These are phyloP conservation scores for human DNA, from an alignment of 2,113 vertebrate genomes.

Conservation along the genomic window DNA sequence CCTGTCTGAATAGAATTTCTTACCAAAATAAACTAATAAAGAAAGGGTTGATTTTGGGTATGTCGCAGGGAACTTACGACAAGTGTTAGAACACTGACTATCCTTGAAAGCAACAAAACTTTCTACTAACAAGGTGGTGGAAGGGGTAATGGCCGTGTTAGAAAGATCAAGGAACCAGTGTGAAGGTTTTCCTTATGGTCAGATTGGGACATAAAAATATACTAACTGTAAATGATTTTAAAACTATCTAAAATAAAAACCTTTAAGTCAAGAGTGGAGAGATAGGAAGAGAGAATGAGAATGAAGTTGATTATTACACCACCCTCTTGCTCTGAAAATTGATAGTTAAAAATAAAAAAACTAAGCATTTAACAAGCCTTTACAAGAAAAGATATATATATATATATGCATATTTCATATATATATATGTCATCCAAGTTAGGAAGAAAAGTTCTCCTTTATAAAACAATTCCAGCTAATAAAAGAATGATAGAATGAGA, in stretches of 20 bases:
- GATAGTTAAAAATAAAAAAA: not conserved
- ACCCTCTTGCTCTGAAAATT: not conserved
- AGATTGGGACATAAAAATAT: not conserved
- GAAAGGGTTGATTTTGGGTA: not conserved
- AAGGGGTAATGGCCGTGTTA: not conserved
- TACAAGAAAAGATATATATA: not conserved
- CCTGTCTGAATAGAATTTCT: not conserved
- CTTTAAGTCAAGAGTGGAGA: not conserved
- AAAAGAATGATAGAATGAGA: not conserved
- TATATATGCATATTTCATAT: no score
- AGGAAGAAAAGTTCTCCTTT: not conserved
- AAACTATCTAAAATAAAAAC: not conserved
- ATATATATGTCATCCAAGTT: not conserved
- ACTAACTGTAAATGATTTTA: not conserved
- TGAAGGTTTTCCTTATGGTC: not conserved
- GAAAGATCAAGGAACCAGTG: not conserved
- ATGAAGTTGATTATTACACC: not conserved
- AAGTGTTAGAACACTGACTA: no score
- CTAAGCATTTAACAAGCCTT: not conserved
- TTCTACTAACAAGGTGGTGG: not conserved
- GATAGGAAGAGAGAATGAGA: not conserved
- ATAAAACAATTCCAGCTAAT: not conserved
- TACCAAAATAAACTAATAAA: not conserved
- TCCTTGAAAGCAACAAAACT: not conserved
- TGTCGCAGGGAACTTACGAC: not conserved